phyloP scores from a whole-genome alignment of 2,888 invertebrate species.

The Ptilodon capucinus region DNA sequence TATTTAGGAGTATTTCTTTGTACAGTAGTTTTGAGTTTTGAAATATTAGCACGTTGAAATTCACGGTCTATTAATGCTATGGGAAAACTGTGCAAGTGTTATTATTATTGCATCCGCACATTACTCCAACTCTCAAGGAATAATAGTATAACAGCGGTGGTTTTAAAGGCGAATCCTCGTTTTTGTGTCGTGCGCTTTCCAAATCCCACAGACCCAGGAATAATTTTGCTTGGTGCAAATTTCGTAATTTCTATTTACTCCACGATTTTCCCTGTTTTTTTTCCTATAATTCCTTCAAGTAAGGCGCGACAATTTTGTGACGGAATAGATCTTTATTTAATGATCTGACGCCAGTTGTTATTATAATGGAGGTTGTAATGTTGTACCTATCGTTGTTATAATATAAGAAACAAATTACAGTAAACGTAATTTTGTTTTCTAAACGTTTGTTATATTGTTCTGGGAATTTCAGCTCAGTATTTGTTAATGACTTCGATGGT shows the following conservation, averaged over 20 bases:
- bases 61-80: constrained; percentile 11
- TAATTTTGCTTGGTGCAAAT: constrained; percentile 21
- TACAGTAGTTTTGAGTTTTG: too few species aligned
- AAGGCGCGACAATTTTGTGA: constrained; percentile 18
- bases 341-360: constrained; percentile 20
- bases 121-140: too few species aligned
- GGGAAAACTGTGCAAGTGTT: constrained; percentile 19
- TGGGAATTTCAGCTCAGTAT: too few species aligned
- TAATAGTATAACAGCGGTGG: constrained; percentile 6
- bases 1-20: too few species aligned
- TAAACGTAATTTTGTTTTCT: background rate
- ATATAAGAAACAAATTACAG: background rate
- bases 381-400: constrained; percentile 7
- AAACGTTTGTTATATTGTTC: too few species aligned
- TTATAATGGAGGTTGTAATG: constrained; percentile 16
- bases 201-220: constrained; percentile 2
- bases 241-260: constrained; percentile 25
- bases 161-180: constrained; percentile 19
- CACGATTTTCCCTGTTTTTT: constrained; percentile 24
- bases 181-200: constrained; percentile 17
- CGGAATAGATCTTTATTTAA: constrained; percentile 22
- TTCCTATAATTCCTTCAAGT: constrained; percentile 26
- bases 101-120: constrained; percentile 22
- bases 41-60: background rate
- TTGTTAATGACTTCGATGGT: too few species aligned